Conservation (phyloP, 2,113 vertebrate species). For the Cairina moschata region DNA sequence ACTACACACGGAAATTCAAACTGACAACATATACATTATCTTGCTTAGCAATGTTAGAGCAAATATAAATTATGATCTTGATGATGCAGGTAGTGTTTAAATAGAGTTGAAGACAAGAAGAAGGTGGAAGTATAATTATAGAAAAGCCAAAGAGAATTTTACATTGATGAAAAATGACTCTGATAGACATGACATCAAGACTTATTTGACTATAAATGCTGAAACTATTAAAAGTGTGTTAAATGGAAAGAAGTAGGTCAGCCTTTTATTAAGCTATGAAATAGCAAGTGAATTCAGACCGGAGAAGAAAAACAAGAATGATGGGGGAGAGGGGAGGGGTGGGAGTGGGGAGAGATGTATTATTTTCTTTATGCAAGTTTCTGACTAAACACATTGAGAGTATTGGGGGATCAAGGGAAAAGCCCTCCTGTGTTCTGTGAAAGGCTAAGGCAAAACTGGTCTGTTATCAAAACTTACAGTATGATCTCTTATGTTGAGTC, state of each 20-base stretch:
- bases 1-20: background rate
- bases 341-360: background rate
- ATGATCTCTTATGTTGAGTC: background rate
- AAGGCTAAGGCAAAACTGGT: background rate
- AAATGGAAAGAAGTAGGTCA: background rate
- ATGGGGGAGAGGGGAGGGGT: accelerated
- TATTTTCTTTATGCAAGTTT: background rate
- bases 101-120: background rate
- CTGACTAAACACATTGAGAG: background rate
- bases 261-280: background rate
- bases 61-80: slow-evolving; percentile 3
- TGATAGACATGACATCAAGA: background rate
- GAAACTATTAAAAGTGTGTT: slow-evolving; percentile 13
- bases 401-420: background rate
- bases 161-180: background rate
- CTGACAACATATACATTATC: background rate
- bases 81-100: background rate
- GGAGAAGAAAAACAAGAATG: background rate
- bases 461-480: background rate
- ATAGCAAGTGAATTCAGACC: background rate
- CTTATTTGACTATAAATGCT: background rate
- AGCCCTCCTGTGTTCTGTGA: background rate
- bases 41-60: slow-evolving; percentile 4
- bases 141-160: background rate
- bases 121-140: background rate